A percentile compares a stretch with the other conserved stretches of the same genome.
These are phyloP conservation scores for Schrankia costaestrigalis DNA, from an alignment of 2,888 invertebrate species.

Conservation along the genomic window DNA sequence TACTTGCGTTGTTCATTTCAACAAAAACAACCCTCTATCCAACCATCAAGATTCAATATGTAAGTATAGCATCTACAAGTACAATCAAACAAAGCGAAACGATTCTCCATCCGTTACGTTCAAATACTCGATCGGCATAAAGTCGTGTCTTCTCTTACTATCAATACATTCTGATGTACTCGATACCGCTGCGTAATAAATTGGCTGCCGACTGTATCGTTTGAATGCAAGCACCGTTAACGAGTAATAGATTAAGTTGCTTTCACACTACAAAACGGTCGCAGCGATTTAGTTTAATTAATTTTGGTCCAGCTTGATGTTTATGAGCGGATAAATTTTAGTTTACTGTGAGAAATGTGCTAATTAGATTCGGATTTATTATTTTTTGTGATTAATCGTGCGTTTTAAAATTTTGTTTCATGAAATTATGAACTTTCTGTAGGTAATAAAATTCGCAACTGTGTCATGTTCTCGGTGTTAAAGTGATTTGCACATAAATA, in stretches of 20 bases:
- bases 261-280: slow-evolving; percentile 27
- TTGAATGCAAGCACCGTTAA: slow-evolving; percentile 62
- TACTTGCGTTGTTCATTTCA: too few relatives aligned
- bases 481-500: too few relatives aligned
- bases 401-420: background rate
- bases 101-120: slow-evolving; percentile 28
- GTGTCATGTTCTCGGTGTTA: too few relatives aligned
- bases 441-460: too few relatives aligned
- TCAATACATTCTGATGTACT: slow-evolving; percentile 52
- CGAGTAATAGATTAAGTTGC: slow-evolving; percentile 45
- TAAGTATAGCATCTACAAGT: too few relatives aligned
- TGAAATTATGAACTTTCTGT: too few relatives aligned
- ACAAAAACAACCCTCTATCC: slow-evolving; percentile 8
- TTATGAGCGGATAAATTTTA: slow-evolving; percentile 6
- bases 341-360: slow-evolving; percentile 8
- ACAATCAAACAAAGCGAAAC: slow-evolving; percentile 18
- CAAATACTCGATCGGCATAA: slow-evolving; percentile 33
- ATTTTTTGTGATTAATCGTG: background rate
- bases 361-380: slow-evolving; percentile 1
- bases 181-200: slow-evolving; percentile 66
- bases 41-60: background rate
- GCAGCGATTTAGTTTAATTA: slow-evolving; percentile 28
- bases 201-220: slow-evolving; percentile 57
- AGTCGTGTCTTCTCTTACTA: slow-evolving; percentile 46
- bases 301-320: slow-evolving; percentile 7